A percentile compares a stretch with the other conserved stretches of the same genome.
phyloP scores from a whole-genome alignment of 2,113 vertebrate genomes.

The Anthoscopus minutus region DNA sequence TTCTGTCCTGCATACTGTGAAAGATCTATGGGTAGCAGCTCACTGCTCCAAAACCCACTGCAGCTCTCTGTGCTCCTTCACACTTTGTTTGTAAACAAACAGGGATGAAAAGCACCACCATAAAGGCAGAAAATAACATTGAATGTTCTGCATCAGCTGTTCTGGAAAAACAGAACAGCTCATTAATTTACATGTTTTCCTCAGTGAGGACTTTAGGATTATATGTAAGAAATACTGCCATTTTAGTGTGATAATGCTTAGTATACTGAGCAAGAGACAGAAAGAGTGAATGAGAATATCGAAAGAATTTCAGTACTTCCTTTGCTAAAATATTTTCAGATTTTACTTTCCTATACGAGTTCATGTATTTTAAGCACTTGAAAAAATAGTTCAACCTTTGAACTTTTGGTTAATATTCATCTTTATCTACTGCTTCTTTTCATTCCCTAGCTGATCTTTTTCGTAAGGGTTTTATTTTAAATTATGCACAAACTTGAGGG shows the following conservation, averaged over 20 bases:
- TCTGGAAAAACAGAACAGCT: neutral
- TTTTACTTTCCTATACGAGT: neutral
- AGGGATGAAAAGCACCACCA: neutral
- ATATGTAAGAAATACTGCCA: neutral
- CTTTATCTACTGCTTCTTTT: neutral
- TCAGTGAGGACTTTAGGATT: neutral
- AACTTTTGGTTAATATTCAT: neutral
- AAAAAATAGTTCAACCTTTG: neutral
- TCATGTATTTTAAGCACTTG: neutral
- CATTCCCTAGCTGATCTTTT: neutral
- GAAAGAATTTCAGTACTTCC: neutral
- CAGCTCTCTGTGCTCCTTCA: neutral
- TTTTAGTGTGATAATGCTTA: neutral
- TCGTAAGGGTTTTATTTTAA: neutral
- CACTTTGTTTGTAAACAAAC: neutral
- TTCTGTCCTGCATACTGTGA: neutral
- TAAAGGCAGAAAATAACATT: neutral
- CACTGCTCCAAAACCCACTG: neutral
- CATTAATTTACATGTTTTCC: neutral
- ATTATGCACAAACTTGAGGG: neutral
- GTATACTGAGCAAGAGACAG: neutral
- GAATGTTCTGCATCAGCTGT: neutral
- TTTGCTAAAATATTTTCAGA: neutral
- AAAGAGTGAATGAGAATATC: neutral
- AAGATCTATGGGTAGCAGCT: neutral